These are phyloP conservation scores for Chroicocephalus ridibundus DNA, from an alignment of 2,113 vertebrate species.

Conservation along the genomic window DNA sequence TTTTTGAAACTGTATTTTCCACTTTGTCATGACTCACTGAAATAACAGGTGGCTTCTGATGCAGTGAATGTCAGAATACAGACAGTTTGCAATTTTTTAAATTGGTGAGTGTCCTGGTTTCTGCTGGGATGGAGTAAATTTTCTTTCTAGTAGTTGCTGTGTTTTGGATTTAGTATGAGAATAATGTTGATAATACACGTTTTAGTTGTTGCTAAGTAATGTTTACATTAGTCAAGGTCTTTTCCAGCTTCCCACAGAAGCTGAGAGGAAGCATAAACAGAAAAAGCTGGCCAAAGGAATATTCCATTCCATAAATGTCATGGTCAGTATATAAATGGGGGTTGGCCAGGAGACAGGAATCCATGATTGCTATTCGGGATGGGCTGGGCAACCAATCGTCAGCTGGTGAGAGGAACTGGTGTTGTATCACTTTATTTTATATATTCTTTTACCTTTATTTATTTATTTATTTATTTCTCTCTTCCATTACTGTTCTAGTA, in stretches of 20 bases:
- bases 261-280: background rate
- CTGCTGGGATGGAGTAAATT: background rate
- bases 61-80: background rate
- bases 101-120: background rate
- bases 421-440: no score
- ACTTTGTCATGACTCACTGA: background rate
- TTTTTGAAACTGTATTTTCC: background rate
- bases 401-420: no score
- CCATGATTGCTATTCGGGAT: background rate
- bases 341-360: background rate
- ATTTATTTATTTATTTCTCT: no score
- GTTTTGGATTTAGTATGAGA: background rate
- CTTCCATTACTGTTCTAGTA: background rate
- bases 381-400: background rate
- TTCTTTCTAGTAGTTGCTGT: background rate
- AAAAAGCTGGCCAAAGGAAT: background rate
- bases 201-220: background rate
- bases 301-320: background rate
- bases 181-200: background rate
- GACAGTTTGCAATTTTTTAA: background rate
- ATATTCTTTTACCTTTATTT: no score
- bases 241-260: background rate
- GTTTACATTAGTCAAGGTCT: background rate
- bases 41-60: background rate
- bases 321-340: background rate